Evolutionary conservation across 2,797 vertebrate species (phyloP), one percentile per base, ranked within the genome.

Genomic region (Leucoraja ocellata): DNA sequence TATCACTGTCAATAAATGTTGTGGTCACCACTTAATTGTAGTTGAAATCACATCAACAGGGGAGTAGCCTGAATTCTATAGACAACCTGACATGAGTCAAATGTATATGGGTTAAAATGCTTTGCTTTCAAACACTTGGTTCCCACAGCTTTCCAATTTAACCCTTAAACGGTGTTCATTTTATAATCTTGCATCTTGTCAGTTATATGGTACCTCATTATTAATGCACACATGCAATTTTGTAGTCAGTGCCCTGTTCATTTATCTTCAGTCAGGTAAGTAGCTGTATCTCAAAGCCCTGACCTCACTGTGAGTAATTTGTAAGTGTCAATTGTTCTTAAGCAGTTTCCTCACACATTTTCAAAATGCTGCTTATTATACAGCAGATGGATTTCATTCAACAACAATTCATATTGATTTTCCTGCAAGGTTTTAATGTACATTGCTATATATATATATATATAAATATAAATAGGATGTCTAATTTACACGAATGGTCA

Each of bases 311-410:
- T 54, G 71, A 92, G 39, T 92, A 92, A 76, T 76, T 76, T 74
- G 39, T 54, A 91, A 74, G 10, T 74, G 71, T n/a, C 71, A 76
- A 46, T 54, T 58, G 90, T 76, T 76, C 46, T 58, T 74, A 13
- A 92, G 68, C 25, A 92, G 65, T 84, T 84, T 84, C 25, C 54
- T 58, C 46, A 36, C 32, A 73, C 9, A 91, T 91, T 71, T 91
- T 91, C 32, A 73, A 91, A 23, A 54, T 91, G 36, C 39, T 73
- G 7, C 18, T 39, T 91, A 71, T 14, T 63, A 91, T 74, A 74
- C 71, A 92, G 23, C 21, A 76, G 46, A 7, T 76, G 39, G 2
- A 46, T 54, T 68, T 74, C n/a, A 76, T 58, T 91, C 23, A 25
- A 11, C 65, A 54, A 46, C 13, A 91, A 58, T 54, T 76, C 58